These are phyloP conservation scores for Lasaia peninsularis DNA, from an alignment of 1,140 invertebrate genomes.

Conservation along the genomic window DNA sequence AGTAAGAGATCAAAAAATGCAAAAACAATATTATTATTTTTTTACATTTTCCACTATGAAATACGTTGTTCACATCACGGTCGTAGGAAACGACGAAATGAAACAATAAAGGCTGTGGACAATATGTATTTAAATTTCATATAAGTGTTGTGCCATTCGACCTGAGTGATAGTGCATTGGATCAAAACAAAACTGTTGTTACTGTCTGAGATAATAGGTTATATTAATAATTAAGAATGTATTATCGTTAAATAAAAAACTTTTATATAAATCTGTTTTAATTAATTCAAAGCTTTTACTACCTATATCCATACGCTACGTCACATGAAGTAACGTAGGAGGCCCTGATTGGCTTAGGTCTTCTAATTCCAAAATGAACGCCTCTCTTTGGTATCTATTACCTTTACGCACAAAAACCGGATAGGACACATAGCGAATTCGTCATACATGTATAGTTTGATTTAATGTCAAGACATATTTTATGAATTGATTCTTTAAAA, in stretches of 20 bases:
- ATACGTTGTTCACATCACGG: neutral
- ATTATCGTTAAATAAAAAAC: constrained; percentile 51
- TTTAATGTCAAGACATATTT: no score
- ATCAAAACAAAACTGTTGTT: constrained; percentile 25
- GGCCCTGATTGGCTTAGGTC: no score
- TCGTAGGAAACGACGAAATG: neutral
- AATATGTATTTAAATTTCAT: constrained; percentile 28
- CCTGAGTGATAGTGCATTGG: constrained; percentile 27
- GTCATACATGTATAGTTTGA: no score
- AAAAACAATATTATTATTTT: no score
- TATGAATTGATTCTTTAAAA: no score
- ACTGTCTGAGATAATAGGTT: constrained; percentile 47
- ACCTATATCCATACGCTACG: no score
- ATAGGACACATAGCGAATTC: neutral
- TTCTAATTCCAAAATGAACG: no score
- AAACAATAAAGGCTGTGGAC: constrained; percentile 53
- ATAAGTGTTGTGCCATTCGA: constrained; percentile 54
- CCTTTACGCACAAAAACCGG: no score
- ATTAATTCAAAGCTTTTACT: no score
- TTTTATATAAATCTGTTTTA: constrained; percentile 9
- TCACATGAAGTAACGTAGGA: no score
- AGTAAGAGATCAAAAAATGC: no score
- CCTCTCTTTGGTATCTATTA: no score
- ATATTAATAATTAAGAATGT: constrained; percentile 42
- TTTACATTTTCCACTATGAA: neutral